A percentile compares a stretch with the other conserved stretches of the same genome.
phyloP scores from a whole-genome alignment of 2,113 vertebrate genomes.

The Psilopsiagon aymara region DNA sequence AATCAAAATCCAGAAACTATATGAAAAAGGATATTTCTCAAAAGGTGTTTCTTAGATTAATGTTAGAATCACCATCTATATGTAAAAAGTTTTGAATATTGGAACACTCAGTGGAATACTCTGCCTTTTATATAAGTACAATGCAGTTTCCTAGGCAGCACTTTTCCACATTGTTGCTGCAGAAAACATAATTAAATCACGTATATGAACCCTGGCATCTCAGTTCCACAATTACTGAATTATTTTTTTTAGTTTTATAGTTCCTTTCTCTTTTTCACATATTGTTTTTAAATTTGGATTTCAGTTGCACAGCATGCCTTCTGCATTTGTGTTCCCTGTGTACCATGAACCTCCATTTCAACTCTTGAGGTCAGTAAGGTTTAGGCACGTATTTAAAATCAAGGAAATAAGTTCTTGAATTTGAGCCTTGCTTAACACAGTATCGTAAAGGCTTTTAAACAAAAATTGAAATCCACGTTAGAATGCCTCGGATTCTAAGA shows the following conservation, averaged over 20 bases:
- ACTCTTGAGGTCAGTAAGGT: not conserved
- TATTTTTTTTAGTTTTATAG: not conserved
- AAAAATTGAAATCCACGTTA: not conserved
- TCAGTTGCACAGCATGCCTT: not conserved
- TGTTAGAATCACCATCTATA: not conserved
- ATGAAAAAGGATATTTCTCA: not conserved
- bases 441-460: not conserved
- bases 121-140: not conserved
- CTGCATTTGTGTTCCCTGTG: not conserved
- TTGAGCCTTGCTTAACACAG: not conserved
- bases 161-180: not conserved
- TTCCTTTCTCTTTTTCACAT: not conserved
- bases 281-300: not conserved
- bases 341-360: not conserved
- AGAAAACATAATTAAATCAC: not conserved
- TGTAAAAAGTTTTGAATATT: not conserved
- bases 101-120: not conserved
- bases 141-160: not conserved
- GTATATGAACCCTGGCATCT: not conserved
- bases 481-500: not conserved
- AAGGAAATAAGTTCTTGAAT: not conserved
- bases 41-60: not conserved
- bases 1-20: not conserved
- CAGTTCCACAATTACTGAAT: not conserved
- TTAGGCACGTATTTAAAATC: not conserved